These are phyloP conservation scores for Melanerpes aurifrons DNA, from an alignment of 2,113 vertebrate genomes.

Conservation along the genomic window DNA sequence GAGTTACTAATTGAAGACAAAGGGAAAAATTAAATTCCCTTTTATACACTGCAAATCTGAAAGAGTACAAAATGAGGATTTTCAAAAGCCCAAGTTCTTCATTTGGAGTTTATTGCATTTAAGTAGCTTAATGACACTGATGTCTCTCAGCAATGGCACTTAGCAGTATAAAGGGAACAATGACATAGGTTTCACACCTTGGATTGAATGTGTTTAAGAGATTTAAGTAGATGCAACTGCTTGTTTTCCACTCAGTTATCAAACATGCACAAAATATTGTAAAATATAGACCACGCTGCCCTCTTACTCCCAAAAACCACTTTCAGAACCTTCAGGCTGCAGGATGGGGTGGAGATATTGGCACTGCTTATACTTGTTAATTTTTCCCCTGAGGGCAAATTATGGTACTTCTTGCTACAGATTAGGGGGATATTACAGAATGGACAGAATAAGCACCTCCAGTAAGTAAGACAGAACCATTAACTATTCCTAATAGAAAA, in stretches of 20 bases:
- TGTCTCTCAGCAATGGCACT: not conserved
- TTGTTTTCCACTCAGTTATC: not conserved
- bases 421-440: not conserved
- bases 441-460: not conserved
- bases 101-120: not conserved
- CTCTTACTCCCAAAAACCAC: not conserved
- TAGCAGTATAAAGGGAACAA: not conserved
- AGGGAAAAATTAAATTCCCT: accelerated
- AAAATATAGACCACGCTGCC: not conserved
- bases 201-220: not conserved
- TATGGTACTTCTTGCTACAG: not conserved
- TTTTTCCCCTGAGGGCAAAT: not conserved
- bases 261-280: not conserved
- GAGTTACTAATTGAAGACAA: not conserved
- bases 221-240: not conserved
- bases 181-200: not conserved
- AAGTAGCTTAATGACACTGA: not conserved
- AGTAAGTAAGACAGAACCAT: not conserved
- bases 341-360: not conserved
- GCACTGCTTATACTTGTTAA: not conserved
- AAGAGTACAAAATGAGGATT: not conserved
- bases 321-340: not conserved
- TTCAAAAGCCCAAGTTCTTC: not conserved
- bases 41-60: not conserved
- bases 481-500: not conserved